Base-by-base conservation (phyloP, 1,140 invertebrate species). In the Apocrypta bakeri region DNA sequence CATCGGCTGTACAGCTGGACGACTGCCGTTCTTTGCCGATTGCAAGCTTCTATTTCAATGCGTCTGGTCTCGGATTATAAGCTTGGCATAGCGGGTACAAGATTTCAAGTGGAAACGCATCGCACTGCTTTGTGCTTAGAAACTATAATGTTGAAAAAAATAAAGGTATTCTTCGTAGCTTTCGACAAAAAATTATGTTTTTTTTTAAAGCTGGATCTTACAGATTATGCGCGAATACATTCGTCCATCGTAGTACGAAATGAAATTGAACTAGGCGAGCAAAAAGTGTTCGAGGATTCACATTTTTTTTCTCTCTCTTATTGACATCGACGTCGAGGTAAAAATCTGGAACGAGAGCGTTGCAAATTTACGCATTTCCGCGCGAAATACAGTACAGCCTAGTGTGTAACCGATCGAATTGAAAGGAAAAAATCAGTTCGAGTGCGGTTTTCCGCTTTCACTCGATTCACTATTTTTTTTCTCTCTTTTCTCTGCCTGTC, bases 391-490 rank as follows among this genome's bases (percentile, higher is more conserved):
- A 56, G 17, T 56, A 21, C 42, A 48, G 42, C 42, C 42, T n/a
- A n/a, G 42, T 21, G 48, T 56, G 48, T 56, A 56, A 56, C 17
- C 17, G 48, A 56, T 56, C 48, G 48, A 56, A 56, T 56, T 0
- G 17, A 56, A 21, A 17, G 42, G 21, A 56, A 56, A 56, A 56
- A 56, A 56, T 56, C 48, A 17, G 48, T 56, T 56, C 48, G 21
- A 56, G 48, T 56, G 48, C 48, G 48, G 48, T 56, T 56, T 56
- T 56, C 48, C 48, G 48, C 48, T 56, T 56, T 56, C 48, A n/a
- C 17, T 56, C 48, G 2, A 17, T 21, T n/a, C 48, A 7, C 21
- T 56, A 17, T n/a, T 21, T n/a, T 21, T 9, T 56, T 21, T 56
- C 48, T 56, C 2, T 21, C 1, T 56, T 56, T 56, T 56, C 33